A percentile compares a stretch with the other conserved stretches of the same genome.
Evolutionary conservation across 2,797 vertebrate genomes (phyloP).

Genomic region (Champsocephalus gunnari): DNA sequence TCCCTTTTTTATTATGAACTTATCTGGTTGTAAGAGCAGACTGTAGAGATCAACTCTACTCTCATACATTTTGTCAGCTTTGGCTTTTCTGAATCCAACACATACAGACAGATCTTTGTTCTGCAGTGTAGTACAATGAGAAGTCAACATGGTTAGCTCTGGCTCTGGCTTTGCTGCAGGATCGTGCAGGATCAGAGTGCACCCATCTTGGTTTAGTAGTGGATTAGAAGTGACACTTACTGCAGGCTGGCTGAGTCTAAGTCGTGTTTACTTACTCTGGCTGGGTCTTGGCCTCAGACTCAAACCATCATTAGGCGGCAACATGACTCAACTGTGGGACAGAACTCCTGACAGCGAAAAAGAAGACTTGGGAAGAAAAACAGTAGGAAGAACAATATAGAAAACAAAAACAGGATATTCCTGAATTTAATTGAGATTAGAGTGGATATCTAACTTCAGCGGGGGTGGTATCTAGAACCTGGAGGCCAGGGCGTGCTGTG

Average conservation of each 20-base stretch:
- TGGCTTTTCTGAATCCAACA: conserved; percentile 27
- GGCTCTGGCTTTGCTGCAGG: conserved; percentile 22
- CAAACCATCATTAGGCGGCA: conserved; percentile 70
- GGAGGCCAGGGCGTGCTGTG: conserved; percentile 57
- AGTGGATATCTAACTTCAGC: conserved; percentile 25
- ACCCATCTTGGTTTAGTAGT: conserved; percentile 59
- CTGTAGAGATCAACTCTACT: conserved; percentile 16
- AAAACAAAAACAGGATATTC: conserved; percentile 35
- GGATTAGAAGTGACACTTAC: conserved; percentile 79
- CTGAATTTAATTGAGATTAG: conserved; percentile 34
- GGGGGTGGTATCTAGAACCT: conserved; percentile 39
- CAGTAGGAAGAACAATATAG: conserved; percentile 26
- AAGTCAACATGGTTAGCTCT: conserved; percentile 27
- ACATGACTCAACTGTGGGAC: conserved; percentile 66
- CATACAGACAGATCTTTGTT: conserved; percentile 33
- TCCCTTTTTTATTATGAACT: background rate
- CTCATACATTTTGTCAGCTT: conserved; percentile 16
- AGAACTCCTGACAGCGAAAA: conserved; percentile 30
- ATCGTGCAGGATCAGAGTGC: conserved; percentile 47
- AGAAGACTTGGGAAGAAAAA: conserved; percentile 18
- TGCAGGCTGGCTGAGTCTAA: conserved; percentile 57
- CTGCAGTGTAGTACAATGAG: conserved; percentile 43
- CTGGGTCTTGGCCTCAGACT: conserved; percentile 64
- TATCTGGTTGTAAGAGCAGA: conserved; percentile 26
- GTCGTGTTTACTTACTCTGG: conserved; percentile 76